Percentiles rank a stretch among this genome's conserved stretches.
Evolutionary conservation across 2,888 invertebrate genomes (phyloP).

Genomic region (Diarsia mendica): DNA sequence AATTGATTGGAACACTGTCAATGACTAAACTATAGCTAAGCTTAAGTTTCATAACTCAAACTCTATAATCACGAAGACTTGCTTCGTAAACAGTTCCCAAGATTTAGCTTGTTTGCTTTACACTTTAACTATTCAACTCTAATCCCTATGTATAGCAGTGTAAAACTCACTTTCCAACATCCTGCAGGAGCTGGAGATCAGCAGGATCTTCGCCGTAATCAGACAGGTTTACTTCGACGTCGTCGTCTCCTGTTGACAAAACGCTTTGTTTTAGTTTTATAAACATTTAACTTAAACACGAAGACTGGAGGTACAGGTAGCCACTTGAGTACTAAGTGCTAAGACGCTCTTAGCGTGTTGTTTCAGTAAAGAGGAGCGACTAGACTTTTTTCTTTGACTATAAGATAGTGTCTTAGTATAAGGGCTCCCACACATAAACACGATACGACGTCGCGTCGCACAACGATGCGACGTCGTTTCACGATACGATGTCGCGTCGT

Average conservation of each 20-base stretch:
- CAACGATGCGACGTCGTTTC: too few species aligned
- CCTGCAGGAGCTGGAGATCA: slow-evolving; percentile 92
- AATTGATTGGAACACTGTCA: slow-evolving; percentile 11
- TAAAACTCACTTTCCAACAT: slow-evolving; percentile 92
- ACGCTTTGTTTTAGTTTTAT: slow-evolving; percentile 23
- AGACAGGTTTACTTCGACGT: slow-evolving; percentile 81
- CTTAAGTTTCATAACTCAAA: slow-evolving; percentile 31
- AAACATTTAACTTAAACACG: slow-evolving; percentile 7
- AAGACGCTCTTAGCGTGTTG: background rate
- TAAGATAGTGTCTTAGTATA: background rate
- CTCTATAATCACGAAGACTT: slow-evolving; percentile 23
- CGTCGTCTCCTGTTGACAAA: slow-evolving; percentile 86
- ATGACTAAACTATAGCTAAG: background rate
- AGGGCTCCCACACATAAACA: too few species aligned
- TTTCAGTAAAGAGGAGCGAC: background rate
- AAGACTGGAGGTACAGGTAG: background rate
- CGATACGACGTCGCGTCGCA: too few species aligned
- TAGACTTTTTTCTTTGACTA: background rate
- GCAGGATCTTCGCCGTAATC: slow-evolving; percentile 93
- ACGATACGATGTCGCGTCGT: too few species aligned
- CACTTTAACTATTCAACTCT: slow-evolving; percentile 13
- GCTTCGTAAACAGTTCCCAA: slow-evolving; percentile 26
- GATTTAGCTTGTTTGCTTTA: slow-evolving; percentile 49
- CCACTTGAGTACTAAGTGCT: background rate
- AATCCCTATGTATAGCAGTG: background rate